phyloP scores from a whole-genome alignment of 2,888 invertebrate genomes.

The Melanargia galathea region DNA sequence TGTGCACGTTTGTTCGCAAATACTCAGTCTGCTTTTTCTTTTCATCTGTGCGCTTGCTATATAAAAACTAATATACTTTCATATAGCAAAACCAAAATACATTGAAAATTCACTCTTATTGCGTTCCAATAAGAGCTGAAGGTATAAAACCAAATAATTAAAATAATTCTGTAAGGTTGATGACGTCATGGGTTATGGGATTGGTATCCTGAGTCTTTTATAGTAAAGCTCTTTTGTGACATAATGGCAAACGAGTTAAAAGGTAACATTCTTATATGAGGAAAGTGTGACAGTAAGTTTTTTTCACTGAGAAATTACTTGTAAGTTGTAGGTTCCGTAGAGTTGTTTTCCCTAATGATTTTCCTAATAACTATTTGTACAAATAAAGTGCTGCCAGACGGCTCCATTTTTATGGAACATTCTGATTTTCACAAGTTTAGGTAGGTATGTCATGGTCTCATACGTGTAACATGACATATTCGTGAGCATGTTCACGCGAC shows the following conservation, averaged over 20 bases:
- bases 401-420: background rate
- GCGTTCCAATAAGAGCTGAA: background rate
- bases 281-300: background rate
- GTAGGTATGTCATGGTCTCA: background rate
- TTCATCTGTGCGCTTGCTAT: background rate
- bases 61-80: background rate
- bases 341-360: background rate
- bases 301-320: background rate
- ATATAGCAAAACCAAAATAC: background rate
- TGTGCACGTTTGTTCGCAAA: background rate
- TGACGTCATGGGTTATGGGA: slow-evolving; percentile 1
- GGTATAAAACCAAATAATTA: too few species aligned
- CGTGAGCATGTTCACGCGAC: too few species aligned
- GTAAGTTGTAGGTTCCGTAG: background rate
- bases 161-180: background rate
- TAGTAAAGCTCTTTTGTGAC: background rate
- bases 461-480: background rate
- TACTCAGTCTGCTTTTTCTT: background rate
- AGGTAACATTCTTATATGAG: background rate
- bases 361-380: slow-evolving; percentile 2
- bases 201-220: slow-evolving; percentile 5
- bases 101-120: background rate
- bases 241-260: slow-evolving; percentile 3
- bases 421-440: background rate
- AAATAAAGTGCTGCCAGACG: slow-evolving; percentile 4